Base-by-base conservation (phyloP, 2,888 invertebrate species). In the Busseola fusca region DNA sequence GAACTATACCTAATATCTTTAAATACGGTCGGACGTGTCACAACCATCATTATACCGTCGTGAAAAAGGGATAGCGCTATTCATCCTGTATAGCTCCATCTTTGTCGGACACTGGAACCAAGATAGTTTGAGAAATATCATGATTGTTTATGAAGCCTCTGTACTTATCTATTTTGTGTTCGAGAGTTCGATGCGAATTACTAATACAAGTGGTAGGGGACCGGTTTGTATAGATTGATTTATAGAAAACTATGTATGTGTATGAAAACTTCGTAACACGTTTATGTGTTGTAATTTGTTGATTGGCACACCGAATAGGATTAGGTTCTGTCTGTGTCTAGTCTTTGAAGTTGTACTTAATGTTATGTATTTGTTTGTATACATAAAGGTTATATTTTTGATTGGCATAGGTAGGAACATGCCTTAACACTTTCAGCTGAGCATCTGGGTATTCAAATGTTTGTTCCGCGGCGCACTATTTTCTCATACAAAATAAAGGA, bases 181-280 rank as follows among this genome's bases (percentile, higher is more conserved):
- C 18, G 5, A 57, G 76, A 82, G 71, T 76, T 82, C 71, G 66
- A 67, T 75, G 68, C 57, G 70, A 72, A 81, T 84, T 72, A 75
- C 76, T 73, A 77, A 72, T 72, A 60, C 40, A 60, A 72, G 70
- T 81, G 74, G 86, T 82, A 84, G 77, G 77, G 74, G 78, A 80
- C 86, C 69, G 74, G 77, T 78, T 78, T 70, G n/a, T 50, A 48
- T 60, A 10, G 52, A 83, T 80, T 83, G 70, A 80, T 80, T 80
- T 83, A 80, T 74, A 50, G 63, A 37, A 9, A 59, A 68, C 80
- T 80, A 79, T 80, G 83, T 80, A 79, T 80, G 83, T 71, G 80
- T 83, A 71, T 83, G 80, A 75, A 80, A 80, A 80, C 70, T 83
- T 80, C 21, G 52, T 80, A 69, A 83, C 74, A n/a, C 54, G 57